Percentiles rank a stretch among this genome's conserved stretches.
These are phyloP conservation scores for Tetragonula clypearis DNA, from an alignment of 1,140 invertebrate genomes.

Conservation along the genomic window DNA sequence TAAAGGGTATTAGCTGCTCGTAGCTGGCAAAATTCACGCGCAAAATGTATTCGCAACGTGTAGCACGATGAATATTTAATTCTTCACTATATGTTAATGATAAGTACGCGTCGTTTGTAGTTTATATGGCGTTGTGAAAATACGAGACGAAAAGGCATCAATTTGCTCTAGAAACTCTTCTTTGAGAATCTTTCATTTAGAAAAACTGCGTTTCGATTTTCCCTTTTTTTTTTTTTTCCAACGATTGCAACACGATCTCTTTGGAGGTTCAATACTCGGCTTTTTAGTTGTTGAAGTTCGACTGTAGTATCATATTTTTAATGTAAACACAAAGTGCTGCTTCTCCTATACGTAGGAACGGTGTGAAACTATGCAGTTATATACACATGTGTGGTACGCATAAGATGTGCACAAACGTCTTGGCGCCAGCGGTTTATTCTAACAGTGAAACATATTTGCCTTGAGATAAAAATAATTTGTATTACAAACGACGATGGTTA, in stretches of 20 bases:
- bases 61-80: background rate
- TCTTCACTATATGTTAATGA: conserved; percentile 1
- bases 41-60: background rate
- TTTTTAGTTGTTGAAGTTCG: background rate
- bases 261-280: background rate
- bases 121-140: background rate
- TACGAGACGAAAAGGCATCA: background rate
- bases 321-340: conserved; percentile 43
- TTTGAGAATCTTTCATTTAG: too few species aligned
- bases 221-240: background rate
- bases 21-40: background rate
- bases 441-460: conserved; percentile 65
- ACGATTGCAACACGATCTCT: background rate
- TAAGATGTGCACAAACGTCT: conserved; percentile 16
- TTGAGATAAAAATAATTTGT: conserved; percentile 57
- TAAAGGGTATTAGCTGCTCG: background rate
- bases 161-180: background rate
- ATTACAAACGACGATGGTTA: conserved; percentile 19
- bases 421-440: conserved; percentile 42
- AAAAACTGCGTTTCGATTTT: background rate
- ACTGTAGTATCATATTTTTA: conserved; percentile 7
- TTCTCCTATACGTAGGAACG: conserved; percentile 35
- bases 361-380: conserved; percentile 19
- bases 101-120: conserved; percentile 11
- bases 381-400: conserved; percentile 7